phyloP scores from a whole-genome alignment of 2,888 invertebrate species.

The Baronia brevicornis region DNA sequence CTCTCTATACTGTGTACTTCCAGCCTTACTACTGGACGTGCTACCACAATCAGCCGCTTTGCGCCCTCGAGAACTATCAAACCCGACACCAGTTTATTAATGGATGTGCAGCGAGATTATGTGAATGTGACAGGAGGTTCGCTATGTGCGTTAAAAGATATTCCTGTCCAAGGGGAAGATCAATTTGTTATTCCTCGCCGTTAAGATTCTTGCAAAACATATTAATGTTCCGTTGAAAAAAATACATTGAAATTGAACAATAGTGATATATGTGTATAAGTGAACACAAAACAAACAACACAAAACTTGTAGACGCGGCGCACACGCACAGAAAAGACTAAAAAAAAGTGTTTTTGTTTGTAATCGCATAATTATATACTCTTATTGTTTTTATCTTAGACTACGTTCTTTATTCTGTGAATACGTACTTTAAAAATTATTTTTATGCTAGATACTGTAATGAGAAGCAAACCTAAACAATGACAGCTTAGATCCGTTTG shows the following conservation, averaged over 20 bases:
- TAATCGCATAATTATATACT: no score
- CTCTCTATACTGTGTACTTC: constrained; percentile 87
- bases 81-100: constrained; percentile 45
- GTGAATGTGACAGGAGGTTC: constrained; percentile 87
- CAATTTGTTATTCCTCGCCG: constrained; percentile 84
- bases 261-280: no score
- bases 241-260: no score
- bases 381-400: no score
- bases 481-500: no score
- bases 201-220: constrained; percentile 84
- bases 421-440: no score
- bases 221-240: constrained; percentile 71
- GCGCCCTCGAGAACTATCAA: constrained; percentile 76
- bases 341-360: no score
- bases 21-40: constrained; percentile 93
- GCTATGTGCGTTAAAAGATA: constrained; percentile 86
- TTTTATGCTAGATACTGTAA: no score
- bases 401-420: no score
- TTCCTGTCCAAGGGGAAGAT: constrained; percentile 82
- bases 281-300: not conserved
- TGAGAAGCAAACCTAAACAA: no score
- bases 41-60: constrained; percentile 83
- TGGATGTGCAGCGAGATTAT: constrained; percentile 85
- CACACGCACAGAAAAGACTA: no score
- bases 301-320: no score